phyloP scores from a whole-genome alignment of 2,888 invertebrate species.

The Epirrhoe alternata region DNA sequence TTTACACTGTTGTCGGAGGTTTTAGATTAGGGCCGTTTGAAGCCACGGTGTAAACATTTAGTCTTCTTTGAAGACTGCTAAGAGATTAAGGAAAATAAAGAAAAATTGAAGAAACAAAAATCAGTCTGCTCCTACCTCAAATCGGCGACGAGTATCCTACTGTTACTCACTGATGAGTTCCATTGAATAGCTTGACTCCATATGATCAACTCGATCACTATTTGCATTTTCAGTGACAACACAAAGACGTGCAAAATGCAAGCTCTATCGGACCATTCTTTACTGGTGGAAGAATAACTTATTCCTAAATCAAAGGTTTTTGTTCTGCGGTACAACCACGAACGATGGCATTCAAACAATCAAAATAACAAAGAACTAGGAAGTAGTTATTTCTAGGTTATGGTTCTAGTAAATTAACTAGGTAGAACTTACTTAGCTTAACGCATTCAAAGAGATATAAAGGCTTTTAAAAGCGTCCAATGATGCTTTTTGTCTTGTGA shows the following conservation, averaged over 20 bases:
- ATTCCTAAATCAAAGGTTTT: no score
- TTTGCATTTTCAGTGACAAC: no score
- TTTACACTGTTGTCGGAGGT: slow-evolving; percentile 45
- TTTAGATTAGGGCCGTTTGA: slow-evolving; percentile 17
- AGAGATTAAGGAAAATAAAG: neutral
- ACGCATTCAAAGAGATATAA: neutral
- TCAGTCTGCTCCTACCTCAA: no score
- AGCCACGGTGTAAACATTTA: neutral
- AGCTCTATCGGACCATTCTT: no score
- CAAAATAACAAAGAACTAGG: neutral
- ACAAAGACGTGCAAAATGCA: no score
- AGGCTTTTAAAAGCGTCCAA: slow-evolving; percentile 29
- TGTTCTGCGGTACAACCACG: no score
- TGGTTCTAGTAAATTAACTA: neutral
- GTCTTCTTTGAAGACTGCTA: neutral
- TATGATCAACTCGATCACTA: no score
- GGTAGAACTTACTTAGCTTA: neutral
- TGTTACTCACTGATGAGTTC: no score
- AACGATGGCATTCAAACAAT: neutral
- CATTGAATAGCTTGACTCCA: no score
- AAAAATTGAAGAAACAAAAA: no score
- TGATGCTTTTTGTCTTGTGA: slow-evolving; percentile 32
- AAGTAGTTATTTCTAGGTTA: neutral
- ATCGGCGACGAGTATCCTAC: no score
- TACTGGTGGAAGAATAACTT: no score